Evolutionary conservation across 2,113 vertebrate genomes (phyloP).

Genomic region (Cinclus mexicanus): DNA sequence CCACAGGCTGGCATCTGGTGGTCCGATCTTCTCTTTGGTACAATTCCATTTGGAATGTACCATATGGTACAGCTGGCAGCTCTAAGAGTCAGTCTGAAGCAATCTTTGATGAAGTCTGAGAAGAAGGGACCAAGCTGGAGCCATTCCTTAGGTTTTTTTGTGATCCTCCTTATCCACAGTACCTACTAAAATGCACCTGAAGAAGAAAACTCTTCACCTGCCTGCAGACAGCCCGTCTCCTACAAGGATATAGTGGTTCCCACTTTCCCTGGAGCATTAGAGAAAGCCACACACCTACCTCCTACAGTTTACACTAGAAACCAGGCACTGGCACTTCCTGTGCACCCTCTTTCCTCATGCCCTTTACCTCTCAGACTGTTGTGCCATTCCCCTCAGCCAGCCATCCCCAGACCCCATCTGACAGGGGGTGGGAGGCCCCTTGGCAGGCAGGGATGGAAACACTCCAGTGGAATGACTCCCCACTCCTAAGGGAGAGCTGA

Average conservation of each 20-base stretch:
- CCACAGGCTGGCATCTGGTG: background rate
- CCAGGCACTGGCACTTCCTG: accelerated
- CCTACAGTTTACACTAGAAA: background rate
- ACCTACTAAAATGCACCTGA: background rate
- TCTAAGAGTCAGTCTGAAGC: background rate
- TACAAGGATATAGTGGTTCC: no score
- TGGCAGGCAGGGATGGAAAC: background rate
- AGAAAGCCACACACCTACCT: background rate
- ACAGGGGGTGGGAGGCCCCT: background rate
- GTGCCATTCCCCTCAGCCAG: background rate
- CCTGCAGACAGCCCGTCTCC: background rate
- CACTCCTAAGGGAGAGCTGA: background rate
- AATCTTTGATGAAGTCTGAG: background rate
- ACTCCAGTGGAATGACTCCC: background rate
- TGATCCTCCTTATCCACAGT: background rate
- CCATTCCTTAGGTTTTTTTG: background rate
- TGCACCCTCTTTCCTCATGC: accelerated
- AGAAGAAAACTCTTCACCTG: background rate
- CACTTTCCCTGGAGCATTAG: background rate
- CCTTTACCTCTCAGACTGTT: accelerated
- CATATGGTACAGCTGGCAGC: background rate
- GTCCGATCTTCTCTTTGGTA: background rate
- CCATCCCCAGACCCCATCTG: background rate
- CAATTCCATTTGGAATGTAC: background rate
- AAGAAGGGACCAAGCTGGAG: background rate